Conservation (phyloP, 64 coral and sea anemone species). For the Stylophora pistillata region DNA sequence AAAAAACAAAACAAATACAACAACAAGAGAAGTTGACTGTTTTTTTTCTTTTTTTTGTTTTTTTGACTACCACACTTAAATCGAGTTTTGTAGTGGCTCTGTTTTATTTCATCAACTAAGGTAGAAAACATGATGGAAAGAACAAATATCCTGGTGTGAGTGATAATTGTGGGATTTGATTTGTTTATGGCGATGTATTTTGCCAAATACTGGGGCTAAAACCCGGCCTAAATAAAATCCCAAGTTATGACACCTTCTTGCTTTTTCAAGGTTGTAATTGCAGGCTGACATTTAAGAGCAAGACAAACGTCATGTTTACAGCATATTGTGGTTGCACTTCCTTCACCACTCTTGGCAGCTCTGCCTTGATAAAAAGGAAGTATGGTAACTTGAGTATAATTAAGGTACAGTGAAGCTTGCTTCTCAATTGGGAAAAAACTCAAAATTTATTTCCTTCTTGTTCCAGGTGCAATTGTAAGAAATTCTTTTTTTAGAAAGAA, state of each 20-base stretch:
- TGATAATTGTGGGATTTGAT: neutral
- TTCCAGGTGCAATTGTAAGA: neutral
- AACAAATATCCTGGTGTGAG: no score
- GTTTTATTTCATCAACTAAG: no score
- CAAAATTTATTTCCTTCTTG: neutral
- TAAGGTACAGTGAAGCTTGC: constrained; percentile 22
- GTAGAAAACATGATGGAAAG: no score
- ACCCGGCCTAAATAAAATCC: neutral
- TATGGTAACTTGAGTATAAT: neutral
- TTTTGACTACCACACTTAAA: no score
- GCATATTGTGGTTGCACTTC: constrained; percentile 46
- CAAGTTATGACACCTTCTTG: constrained; percentile 8
- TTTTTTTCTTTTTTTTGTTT: no score
- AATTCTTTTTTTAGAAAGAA: neutral
- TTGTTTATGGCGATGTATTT: neutral
- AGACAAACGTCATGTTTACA: constrained; percentile 28
- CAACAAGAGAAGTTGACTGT: no score
- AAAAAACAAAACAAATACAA: no score
- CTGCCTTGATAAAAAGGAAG: constrained; percentile 38
- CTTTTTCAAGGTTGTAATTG: constrained; percentile 40
- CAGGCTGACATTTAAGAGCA: neutral
- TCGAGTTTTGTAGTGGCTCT: no score
- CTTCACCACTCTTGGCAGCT: constrained; percentile 38
- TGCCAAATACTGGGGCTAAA: neutral
- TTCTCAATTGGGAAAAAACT: neutral